Base-by-base conservation (phyloP, 2,888 invertebrate genomes). In the Sthenelais limicola region DNA sequence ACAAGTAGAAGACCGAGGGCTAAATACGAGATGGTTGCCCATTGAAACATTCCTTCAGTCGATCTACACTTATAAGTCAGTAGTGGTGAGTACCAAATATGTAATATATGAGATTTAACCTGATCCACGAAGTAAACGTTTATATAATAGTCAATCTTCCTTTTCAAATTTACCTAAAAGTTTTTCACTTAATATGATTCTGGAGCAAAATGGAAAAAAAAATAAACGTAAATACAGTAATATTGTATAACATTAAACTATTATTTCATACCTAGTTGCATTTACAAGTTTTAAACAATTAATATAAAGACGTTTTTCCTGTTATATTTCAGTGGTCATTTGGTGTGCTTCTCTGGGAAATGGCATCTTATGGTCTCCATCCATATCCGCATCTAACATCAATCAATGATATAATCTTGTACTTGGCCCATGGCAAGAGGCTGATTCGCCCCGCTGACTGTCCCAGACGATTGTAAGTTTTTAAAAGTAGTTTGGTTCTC, bases 331-430 rank as follows among this genome's bases (percentile, higher is more conserved):
- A 73, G 73, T 73, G 73, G 73, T 32, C 30, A 5, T 68, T 62
- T 30, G 73, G 73, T n/a, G 73, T 73, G 35, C 56, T 73, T 47
- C 56, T 73, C 33, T 73, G 73, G 73, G 73, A 73, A 48, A 47
- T 73, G 43, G 68, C 47, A 9, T 68, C 47, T 18, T 5, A 56
- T n/a, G 68, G 73, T 4, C 33, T 56, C 32, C 21, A 54, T 48
- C 73, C 73, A 1, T 73, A 68, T 49, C 73, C 68, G 5, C 73
- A 73, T 48, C 73, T 73, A 15, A 47, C 47, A 12, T 47, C 54
- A 15, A 15, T 30, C 24, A 47, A 68, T 4, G 68, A 73, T 26
- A 68, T 73, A 43, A 52, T 28, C 30, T 26, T 68, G 3, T 73
- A 73, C 35, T 49, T 73, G 32, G 68, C 68, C 9, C 68, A 73